Conservation (phyloP, 1,140 invertebrate species). For the Zaprionus vittiger region DNA sequence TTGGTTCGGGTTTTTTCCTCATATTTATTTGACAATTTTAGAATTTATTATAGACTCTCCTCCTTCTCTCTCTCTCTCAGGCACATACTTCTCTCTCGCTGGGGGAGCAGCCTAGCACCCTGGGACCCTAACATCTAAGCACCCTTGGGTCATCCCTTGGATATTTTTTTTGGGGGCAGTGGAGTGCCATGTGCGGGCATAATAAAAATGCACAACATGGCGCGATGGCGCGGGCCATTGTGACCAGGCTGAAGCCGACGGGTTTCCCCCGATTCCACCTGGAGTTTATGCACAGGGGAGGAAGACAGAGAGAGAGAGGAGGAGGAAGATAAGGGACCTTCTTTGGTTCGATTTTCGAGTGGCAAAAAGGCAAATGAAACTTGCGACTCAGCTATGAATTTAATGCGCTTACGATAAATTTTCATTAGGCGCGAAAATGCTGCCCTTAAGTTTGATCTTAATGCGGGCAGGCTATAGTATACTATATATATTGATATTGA, state of each 20-base stretch:
- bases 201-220: slow-evolving; percentile 77
- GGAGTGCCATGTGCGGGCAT: slow-evolving; percentile 47
- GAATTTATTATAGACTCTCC: slow-evolving; percentile 60
- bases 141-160: background rate
- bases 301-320: background rate
- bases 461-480: slow-evolving; percentile 10
- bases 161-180: slow-evolving; percentile 1
- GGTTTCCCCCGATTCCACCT: background rate
- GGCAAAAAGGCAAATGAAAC: slow-evolving; percentile 41
- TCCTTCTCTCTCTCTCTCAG: background rate
- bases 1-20: slow-evolving; percentile 19
- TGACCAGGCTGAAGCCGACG: slow-evolving; percentile 14
- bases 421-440: slow-evolving; percentile 70
- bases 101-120: background rate
- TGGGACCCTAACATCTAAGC: background rate
- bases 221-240: slow-evolving; percentile 29
- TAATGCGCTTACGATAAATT: slow-evolving; percentile 77
- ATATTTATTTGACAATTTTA: slow-evolving; percentile 77
- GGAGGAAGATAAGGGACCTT: background rate
- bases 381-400: slow-evolving; percentile 67
- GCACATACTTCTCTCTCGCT: background rate
- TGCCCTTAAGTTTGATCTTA: slow-evolving; percentile 64
- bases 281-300: background rate
- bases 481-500: background rate
- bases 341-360: slow-evolving; percentile 32